Evolutionary conservation across 2,113 vertebrate species (phyloP).

Genomic region (Hydrolagus affinis): DNA sequence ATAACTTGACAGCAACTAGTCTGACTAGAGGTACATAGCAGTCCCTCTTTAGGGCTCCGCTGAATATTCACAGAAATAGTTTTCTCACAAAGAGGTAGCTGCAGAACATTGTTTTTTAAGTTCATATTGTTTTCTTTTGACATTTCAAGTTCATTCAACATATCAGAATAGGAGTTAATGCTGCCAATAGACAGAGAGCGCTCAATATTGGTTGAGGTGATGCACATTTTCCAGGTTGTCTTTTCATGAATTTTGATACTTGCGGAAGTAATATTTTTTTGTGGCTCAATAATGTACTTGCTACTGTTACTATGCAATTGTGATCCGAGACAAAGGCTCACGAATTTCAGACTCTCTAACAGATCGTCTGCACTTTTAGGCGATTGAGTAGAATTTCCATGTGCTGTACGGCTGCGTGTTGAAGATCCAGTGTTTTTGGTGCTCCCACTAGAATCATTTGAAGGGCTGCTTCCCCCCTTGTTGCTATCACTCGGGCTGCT

Average conservation of each 20-base stretch:
- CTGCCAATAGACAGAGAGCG: slow-evolving; percentile 43
- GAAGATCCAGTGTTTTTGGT: slow-evolving; percentile 61
- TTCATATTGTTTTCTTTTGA: slow-evolving; percentile 70
- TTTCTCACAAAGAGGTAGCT: slow-evolving; percentile 98
- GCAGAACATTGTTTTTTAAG: slow-evolving; percentile 80
- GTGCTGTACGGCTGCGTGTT: slow-evolving; percentile 58
- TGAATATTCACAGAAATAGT: slow-evolving; percentile 96
- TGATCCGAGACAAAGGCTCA: slow-evolving; percentile 82
- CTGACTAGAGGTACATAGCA: slow-evolving; percentile 76
- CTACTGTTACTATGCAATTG: slow-evolving; percentile 63
- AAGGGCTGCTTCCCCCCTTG: slow-evolving; percentile 61
- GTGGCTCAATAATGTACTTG: slow-evolving; percentile 73
- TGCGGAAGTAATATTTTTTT: slow-evolving; percentile 60
- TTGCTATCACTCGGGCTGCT: slow-evolving; percentile 58
- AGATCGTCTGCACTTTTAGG: slow-evolving; percentile 66
- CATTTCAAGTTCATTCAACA: slow-evolving; percentile 60
- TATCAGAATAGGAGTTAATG: slow-evolving; percentile 60
- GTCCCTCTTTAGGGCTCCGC: slow-evolving; percentile 76
- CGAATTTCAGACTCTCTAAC: slow-evolving; percentile 83
- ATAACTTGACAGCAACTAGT: slow-evolving; percentile 95
- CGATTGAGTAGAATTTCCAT: slow-evolving; percentile 47
- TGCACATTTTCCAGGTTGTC: slow-evolving; percentile 84
- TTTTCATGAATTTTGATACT: slow-evolving; percentile 83
- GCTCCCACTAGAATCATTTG: slow-evolving; percentile 53
- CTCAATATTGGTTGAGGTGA: slow-evolving; percentile 59